phyloP scores from a whole-genome alignment of 1,140 invertebrate genomes.

The Drosophila prosaltans region DNA sequence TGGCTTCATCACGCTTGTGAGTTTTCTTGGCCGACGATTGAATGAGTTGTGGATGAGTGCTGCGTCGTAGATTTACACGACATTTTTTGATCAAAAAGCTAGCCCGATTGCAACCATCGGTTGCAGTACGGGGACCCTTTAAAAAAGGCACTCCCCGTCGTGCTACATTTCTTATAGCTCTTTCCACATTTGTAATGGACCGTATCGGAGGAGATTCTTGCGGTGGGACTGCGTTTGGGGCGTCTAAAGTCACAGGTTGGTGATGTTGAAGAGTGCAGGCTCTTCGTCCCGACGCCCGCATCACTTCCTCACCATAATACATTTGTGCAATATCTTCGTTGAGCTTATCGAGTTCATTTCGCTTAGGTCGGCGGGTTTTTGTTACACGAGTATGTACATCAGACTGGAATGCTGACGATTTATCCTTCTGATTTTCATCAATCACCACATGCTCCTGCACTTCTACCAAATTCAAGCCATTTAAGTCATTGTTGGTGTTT shows the following conservation, averaged over 20 bases:
- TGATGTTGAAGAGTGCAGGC: slow-evolving; percentile 71
- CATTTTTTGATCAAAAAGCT: not conserved
- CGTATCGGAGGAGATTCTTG: not conserved
- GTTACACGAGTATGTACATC: not conserved
- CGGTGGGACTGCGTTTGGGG: not conserved
- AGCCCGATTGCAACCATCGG: slow-evolving; percentile 11
- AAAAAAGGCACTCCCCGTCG: slow-evolving; percentile 42
- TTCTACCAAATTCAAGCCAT: not conserved
- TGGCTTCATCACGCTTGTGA: not conserved
- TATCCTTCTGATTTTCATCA: not conserved
- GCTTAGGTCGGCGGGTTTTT: slow-evolving; percentile 30
- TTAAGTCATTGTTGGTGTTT: not conserved
- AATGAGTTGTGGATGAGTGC: not conserved
- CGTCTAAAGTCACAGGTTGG: not conserved
- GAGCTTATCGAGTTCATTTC: slow-evolving; percentile 85
- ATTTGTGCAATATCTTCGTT: slow-evolving; percentile 85
- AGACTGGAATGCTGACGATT: not conserved
- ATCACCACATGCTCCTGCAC: not conserved
- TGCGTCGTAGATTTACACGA: not conserved
- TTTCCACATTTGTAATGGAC: slow-evolving; percentile 2
- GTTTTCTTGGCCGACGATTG: not conserved
- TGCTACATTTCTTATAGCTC: slow-evolving; percentile 45
- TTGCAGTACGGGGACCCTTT: not conserved
- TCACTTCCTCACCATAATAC: slow-evolving; percentile 85
- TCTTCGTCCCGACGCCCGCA: slow-evolving; percentile 84